A percentile compares a stretch with the other conserved stretches of the same genome.
Evolutionary conservation across 92 coral and sea anemone genomes (phyloP).

Genomic region (Zoanthus sansibaricus): DNA sequence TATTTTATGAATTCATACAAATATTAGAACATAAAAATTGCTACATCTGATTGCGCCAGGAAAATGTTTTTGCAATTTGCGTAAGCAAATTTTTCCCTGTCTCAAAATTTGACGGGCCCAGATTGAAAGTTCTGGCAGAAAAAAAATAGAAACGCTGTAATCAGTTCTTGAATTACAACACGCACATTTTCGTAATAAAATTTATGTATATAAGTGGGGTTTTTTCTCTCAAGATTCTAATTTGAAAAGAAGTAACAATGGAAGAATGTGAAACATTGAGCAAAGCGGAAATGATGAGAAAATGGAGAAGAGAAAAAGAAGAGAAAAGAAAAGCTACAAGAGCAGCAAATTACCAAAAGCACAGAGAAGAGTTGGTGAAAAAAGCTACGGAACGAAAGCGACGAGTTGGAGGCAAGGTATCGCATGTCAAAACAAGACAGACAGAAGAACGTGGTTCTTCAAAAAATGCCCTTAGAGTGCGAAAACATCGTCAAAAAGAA

Average conservation of each 20-base stretch:
- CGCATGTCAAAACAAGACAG: neutral
- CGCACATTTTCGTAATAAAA: neutral
- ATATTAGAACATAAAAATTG: too few relatives aligned
- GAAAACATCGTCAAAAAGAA: conserved; percentile 8
- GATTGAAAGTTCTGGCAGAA: neutral
- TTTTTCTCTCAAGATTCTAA: neutral
- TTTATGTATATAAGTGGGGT: neutral
- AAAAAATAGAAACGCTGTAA: neutral
- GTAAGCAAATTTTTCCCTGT: neutral
- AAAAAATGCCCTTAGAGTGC: conserved; percentile 33
- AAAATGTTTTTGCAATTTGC: too few relatives aligned
- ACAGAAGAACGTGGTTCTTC: neutral
- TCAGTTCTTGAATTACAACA: neutral
- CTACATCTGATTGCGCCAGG: too few relatives aligned
- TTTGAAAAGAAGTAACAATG: neutral
- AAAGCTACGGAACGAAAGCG: too few relatives aligned
- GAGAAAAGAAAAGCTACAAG: too few relatives aligned
- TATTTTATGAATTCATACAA: too few relatives aligned
- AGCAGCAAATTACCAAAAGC: too few relatives aligned
- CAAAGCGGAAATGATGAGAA: too few relatives aligned
- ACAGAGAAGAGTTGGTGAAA: too few relatives aligned
- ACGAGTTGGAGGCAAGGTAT: too few relatives aligned
- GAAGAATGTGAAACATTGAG: too few relatives aligned
- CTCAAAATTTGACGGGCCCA: neutral
- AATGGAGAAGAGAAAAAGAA: too few relatives aligned